These are phyloP conservation scores for Meteorus cinctellus DNA, from an alignment of 2,888 invertebrate genomes.

Conservation along the genomic window DNA sequence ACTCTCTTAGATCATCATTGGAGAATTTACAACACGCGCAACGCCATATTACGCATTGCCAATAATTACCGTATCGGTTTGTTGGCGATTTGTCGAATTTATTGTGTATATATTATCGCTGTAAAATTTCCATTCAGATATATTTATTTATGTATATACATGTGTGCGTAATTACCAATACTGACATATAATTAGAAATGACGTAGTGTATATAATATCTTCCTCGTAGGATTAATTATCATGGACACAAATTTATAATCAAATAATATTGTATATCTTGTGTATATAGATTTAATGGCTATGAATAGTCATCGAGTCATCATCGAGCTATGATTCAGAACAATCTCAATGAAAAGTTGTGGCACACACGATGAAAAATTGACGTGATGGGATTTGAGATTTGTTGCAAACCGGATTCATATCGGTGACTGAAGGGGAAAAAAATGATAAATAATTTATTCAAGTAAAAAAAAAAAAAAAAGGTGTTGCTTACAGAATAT, in stretches of 20 bases:
- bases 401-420: slow-evolving; percentile 13
- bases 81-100: slow-evolving; percentile 24
- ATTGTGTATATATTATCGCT: slow-evolving; percentile 7
- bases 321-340: slow-evolving; percentile 4
- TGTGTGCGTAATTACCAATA: neutral
- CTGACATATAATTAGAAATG: slow-evolving; percentile 5
- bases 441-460: slow-evolving; percentile 2
- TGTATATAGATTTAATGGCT: neutral
- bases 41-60: slow-evolving; percentile 22
- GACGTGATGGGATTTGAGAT: slow-evolving; percentile 3
- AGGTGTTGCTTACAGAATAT: neutral
- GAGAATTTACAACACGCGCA: slow-evolving; percentile 5
- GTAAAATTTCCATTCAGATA: slow-evolving; percentile 6
- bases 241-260: slow-evolving; percentile 12
- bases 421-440: neutral
- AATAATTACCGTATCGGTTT: slow-evolving; percentile 28
- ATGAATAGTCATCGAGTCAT: neutral
- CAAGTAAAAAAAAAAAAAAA: neutral
- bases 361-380: neutral
- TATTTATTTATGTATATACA: neutral
- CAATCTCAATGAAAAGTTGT: slow-evolving; percentile 13
- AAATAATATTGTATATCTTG: neutral
- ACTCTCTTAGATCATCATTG: slow-evolving; percentile 59
- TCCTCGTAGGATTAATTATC: neutral
- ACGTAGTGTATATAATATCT: slow-evolving; percentile 6